Evolutionary conservation across 2,113 vertebrate species (phyloP), one percentile per base, ranked within the genome.

Genomic region (Gymnarchus niloticus): DNA sequence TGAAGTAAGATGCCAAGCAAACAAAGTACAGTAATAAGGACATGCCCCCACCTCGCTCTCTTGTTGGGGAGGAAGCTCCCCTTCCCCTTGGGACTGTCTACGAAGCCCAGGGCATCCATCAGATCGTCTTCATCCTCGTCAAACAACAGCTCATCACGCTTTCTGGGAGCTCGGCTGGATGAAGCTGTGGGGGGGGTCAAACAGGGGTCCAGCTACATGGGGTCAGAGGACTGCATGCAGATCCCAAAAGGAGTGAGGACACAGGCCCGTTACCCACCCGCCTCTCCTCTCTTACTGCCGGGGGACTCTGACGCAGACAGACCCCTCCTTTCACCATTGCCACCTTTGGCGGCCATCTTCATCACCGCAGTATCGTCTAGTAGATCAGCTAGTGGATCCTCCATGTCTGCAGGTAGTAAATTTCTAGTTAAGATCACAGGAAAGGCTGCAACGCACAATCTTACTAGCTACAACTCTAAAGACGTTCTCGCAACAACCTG

Each of bases 41-140:
- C 33, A 76, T 17, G 3, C 17, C 33, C 23, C 8, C 89, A 95
- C 94, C 88, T 93, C 84, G 93, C 89, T 84, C 86, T 92, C 65
- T 89, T 91, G 81, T 88, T 80, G 87, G 85, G 81, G 33, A 91
- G 85, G 3, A 28, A 52, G 0, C 49, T 56, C 49, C 91, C 91
- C 81, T 90, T 92, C 85, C 89, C 90, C 87, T 90, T 93, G 0
- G 89, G 91, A 83, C 89, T 86, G 8, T 94, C 89, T 17, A 88
- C 94, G 87, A 98, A 94, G 33, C 96, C 96, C 6, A 98, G 91
- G 0, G 93, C 87, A 6, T 95, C 94, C 91, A 97, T 94, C 23
- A 98, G 83, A 86, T 98, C 95, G 0, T 97, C 95, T 56, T 88
- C 92, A 10, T 95, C 94, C 0, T 95, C 94, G 5, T 96, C 96